phyloP scores from a whole-genome alignment of 2,113 vertebrate genomes.

The Charadrius vociferus region DNA sequence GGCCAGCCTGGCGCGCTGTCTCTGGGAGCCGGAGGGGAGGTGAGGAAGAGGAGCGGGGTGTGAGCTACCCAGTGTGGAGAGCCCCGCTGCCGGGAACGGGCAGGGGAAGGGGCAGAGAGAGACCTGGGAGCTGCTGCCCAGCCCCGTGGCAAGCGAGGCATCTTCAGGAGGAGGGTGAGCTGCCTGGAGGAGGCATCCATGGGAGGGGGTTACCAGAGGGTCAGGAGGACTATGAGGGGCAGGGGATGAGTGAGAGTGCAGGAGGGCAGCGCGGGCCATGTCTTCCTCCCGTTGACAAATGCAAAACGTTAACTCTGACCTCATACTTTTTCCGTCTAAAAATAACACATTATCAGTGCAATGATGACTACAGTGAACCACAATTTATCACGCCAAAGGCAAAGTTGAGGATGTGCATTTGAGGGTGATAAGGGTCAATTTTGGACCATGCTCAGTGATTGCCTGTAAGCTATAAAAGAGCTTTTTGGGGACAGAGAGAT shows the following conservation, averaged over 20 bases:
- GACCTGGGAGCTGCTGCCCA: background rate
- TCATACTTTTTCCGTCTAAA: background rate
- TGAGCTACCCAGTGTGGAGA: background rate
- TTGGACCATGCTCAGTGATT: background rate
- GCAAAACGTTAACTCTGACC: conserved; percentile 30
- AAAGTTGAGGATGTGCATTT: background rate
- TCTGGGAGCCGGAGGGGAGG: background rate
- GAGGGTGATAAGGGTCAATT: background rate
- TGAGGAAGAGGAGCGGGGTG: background rate
- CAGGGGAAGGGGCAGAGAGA: background rate
- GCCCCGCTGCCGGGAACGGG: fast-evolving
- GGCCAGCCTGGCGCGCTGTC: background rate
- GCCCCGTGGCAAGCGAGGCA: background rate
- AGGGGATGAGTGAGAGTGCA: background rate
- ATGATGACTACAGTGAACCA: background rate
- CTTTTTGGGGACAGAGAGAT: background rate
- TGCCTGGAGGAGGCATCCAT: background rate
- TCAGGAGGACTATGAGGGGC: background rate
- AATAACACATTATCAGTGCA: background rate
- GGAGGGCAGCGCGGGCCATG: fast-evolving
- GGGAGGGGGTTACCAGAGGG: background rate
- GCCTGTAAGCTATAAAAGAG: background rate
- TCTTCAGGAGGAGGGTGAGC: background rate
- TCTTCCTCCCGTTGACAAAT: background rate
- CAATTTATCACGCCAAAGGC: background rate